phyloP scores from a whole-genome alignment of 2,113 vertebrate genomes.

The Brienomyrus longianalis region DNA sequence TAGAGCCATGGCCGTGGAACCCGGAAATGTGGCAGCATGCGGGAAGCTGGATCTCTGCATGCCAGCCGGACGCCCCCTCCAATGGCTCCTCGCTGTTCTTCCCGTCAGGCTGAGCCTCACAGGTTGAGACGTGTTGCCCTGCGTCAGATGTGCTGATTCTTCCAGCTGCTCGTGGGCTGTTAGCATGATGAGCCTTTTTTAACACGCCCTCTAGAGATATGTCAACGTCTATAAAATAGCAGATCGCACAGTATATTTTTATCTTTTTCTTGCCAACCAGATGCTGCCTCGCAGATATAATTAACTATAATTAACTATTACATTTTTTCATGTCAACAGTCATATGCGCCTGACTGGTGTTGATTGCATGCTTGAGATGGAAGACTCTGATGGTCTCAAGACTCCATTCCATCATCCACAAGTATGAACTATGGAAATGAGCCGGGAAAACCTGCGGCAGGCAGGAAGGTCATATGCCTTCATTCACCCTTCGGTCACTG shows the following conservation, averaged over 20 bases:
- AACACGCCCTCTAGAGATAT: background rate
- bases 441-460: background rate
- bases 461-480: background rate
- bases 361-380: slow-evolving; percentile 2
- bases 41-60: background rate
- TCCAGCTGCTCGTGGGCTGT: background rate
- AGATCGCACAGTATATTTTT: background rate
- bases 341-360: slow-evolving; percentile 1
- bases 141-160: background rate
- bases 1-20: background rate
- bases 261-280: slow-evolving; percentile 6
- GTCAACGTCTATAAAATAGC: background rate
- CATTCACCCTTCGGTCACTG: background rate
- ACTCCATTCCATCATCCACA: background rate
- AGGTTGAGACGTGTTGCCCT: background rate
- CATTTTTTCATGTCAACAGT: slow-evolving; percentile 5
- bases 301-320: slow-evolving; percentile 12
- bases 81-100: background rate
- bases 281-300: slow-evolving; percentile 1
- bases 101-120: background rate
- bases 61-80: background rate
- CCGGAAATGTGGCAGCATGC: background rate
- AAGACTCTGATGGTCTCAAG: background rate
- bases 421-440: background rate
- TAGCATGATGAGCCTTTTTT: background rate